Base-by-base conservation (phyloP, 2,797 vertebrate species). In the Microcaecilia unicolor region DNA sequence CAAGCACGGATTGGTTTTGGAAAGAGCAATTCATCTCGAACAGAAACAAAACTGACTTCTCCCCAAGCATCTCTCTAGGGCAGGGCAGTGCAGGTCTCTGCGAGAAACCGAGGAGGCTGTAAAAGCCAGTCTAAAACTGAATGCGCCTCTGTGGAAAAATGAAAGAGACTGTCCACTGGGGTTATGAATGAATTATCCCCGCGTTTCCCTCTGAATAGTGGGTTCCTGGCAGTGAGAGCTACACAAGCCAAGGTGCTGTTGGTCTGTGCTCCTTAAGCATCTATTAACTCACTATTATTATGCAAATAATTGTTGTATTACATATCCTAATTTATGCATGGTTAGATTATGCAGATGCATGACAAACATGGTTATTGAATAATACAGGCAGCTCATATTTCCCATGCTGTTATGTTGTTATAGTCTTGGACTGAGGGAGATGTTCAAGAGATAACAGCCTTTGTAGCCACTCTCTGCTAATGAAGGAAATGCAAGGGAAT, bases 281-380 rank as follows among this genome's bases (percentile, higher is more conserved):
- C 92, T 92, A 99, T 98, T 97, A 98, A 95, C 90, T 85, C 84
- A 81, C 91, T 88, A 97, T 98, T 98, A 97, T 98, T 91, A 98
- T 98, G 95, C 90, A 96, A 99, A 99, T 99, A 89, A 90, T 85
- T 87, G 84, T 90, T 92, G 89, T 92, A 91, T 94, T 93, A 94
- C 91, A 92, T 88, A 88, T 79, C 88, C 89, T 96, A 93, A 97
- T 97, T 92, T 98, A 97, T 93, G 87, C 93, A 88, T 85, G 87
- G 72, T 87, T 81, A 86, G 85, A 85, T 87, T 87, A 85, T 82
- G 74, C 80, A 87, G 81, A 89, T 85, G 83, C 58, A 76, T 78
- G 72, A 88, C 80, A 78, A 78, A 70, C 70, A 69, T 81, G 68
- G 76, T 78, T 81, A 80, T 81, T 84, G 76, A 84, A 80, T 84